Percentiles rank a stretch among this genome's conserved stretches.
phyloP scores from a whole-genome alignment of 2,888 invertebrate genomes.

The Drosophila tripunctata region DNA sequence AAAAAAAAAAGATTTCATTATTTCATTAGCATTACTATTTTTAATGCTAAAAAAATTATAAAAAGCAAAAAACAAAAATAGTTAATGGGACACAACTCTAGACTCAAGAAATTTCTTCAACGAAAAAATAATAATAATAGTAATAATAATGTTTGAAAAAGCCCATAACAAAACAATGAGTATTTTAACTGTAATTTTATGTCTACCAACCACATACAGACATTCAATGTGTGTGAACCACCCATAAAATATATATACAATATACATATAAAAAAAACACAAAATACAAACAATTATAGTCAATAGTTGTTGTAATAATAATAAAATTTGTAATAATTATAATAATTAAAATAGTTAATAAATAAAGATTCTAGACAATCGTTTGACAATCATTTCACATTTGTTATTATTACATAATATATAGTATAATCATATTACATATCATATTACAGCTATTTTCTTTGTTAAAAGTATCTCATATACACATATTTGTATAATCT shows the following conservation, averaged over 20 bases:
- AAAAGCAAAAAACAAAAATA: too few relatives aligned
- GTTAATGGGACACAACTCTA: too few relatives aligned
- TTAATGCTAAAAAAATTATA: too few relatives aligned
- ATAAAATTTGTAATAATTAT: constrained; percentile 4
- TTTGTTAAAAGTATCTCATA: constrained; percentile 13
- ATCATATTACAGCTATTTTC: constrained; percentile 37
- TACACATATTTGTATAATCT: constrained; percentile 12
- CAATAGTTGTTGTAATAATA: constrained; percentile 14
- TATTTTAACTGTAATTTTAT: constrained; percentile 10
- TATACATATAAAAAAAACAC: not conserved
- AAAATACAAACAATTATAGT: constrained; percentile 2
- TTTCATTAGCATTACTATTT: too few relatives aligned
- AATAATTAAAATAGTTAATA: constrained; percentile 40
- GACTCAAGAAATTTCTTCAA: too few relatives aligned
- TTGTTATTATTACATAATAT: constrained; percentile 50
- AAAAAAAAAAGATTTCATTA: too few relatives aligned
- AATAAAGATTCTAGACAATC: constrained; percentile 53
- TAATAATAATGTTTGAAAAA: too few relatives aligned
- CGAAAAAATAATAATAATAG: too few relatives aligned
- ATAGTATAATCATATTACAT: constrained; percentile 20
- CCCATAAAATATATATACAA: constrained; percentile 11
- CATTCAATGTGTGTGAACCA: too few relatives aligned
- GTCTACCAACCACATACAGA: too few relatives aligned
- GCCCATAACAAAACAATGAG: constrained; percentile 15
- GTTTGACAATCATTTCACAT: constrained; percentile 61